phyloP scores from a whole-genome alignment of 2,888 invertebrate genomes.

The Melanargia galathea region DNA sequence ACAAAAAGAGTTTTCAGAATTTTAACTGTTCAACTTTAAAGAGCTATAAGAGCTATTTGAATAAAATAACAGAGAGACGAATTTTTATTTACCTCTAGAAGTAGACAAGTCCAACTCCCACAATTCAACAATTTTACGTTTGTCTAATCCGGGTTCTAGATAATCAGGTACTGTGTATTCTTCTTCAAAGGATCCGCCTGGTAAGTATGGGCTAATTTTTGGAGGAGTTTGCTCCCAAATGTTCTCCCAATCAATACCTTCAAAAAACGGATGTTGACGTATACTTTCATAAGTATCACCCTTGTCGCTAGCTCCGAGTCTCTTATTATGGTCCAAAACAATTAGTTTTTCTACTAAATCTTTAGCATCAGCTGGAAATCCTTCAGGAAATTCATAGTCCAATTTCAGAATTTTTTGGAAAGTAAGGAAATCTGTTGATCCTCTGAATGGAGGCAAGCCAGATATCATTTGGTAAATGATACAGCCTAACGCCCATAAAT shows the following conservation, averaged over 20 bases:
- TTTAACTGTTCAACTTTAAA: background rate
- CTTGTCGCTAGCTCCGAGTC: slow-evolving; percentile 91
- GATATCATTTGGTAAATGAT: slow-evolving; percentile 98
- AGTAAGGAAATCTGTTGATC: slow-evolving; percentile 96
- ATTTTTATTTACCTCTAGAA: slow-evolving; percentile 59
- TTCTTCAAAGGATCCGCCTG: slow-evolving; percentile 86
- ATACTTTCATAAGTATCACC: slow-evolving; percentile 89
- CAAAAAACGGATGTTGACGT: slow-evolving; percentile 93
- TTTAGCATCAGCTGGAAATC: slow-evolving; percentile 92
- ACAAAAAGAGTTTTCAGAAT: slow-evolving; percentile 19
- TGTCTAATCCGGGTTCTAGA: slow-evolving; percentile 93
- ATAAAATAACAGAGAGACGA: background rate
- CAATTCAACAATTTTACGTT: slow-evolving; percentile 89
- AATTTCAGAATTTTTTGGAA: slow-evolving; percentile 97
- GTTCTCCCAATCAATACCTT: slow-evolving; percentile 90
- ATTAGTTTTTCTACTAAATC: slow-evolving; percentile 93
- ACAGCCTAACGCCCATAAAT: slow-evolving; percentile 99
- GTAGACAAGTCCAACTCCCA: slow-evolving; percentile 87
- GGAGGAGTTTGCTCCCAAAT: slow-evolving; percentile 91
- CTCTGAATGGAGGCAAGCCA: slow-evolving; percentile 95
- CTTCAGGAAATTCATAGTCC: slow-evolving; percentile 95
- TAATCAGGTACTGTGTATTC: slow-evolving; percentile 88
- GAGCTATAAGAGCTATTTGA: background rate
- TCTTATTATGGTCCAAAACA: slow-evolving; percentile 89
- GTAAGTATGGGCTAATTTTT: slow-evolving; percentile 90